A percentile compares a stretch with the other conserved stretches of the same genome.
Evolutionary conservation across 2,888 invertebrate genomes (phyloP).

Genomic region (Drosophila mimetica): DNA sequence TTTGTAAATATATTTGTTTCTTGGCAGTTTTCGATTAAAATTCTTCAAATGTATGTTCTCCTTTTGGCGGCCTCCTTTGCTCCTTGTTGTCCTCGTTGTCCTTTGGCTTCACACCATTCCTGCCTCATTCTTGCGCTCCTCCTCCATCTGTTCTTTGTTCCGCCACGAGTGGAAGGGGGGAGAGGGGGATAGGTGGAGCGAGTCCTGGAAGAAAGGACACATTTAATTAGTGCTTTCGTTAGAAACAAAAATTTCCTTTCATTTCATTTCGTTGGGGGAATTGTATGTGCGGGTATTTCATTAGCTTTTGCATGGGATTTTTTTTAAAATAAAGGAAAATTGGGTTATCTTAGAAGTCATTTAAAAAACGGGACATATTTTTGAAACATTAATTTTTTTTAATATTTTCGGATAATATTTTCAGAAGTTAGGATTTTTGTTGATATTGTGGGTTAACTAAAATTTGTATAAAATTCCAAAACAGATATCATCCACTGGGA

Average conservation of each 20-base stretch:
- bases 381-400: too few species aligned
- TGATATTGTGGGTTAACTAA: too few species aligned
- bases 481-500: too few species aligned
- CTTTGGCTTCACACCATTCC: constrained; percentile 33
- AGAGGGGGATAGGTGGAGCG: neutral
- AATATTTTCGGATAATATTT: too few species aligned
- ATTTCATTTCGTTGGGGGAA: neutral
- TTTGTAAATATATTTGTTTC: constrained; percentile 64
- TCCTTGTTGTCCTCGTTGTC: constrained; percentile 18
- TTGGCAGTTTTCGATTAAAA: constrained; percentile 79
- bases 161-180: neutral
- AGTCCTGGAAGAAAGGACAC: constrained; percentile 12
- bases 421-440: too few species aligned
- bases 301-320: neutral
- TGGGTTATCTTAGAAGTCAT: neutral
- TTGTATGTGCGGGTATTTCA: neutral
- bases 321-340: neutral
- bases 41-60: constrained; percentile 62
- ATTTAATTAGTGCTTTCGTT: constrained; percentile 29
- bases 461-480: too few species aligned
- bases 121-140: constrained; percentile 25
- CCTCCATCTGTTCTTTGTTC: constrained; percentile 15
- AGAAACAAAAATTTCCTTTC: constrained; percentile 1
- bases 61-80: constrained; percentile 39
- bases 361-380: neutral